Percentiles rank a stretch among this genome's conserved stretches.
Evolutionary conservation across 1,140 invertebrate species (phyloP).

Genomic region (Spodoptera litura): DNA sequence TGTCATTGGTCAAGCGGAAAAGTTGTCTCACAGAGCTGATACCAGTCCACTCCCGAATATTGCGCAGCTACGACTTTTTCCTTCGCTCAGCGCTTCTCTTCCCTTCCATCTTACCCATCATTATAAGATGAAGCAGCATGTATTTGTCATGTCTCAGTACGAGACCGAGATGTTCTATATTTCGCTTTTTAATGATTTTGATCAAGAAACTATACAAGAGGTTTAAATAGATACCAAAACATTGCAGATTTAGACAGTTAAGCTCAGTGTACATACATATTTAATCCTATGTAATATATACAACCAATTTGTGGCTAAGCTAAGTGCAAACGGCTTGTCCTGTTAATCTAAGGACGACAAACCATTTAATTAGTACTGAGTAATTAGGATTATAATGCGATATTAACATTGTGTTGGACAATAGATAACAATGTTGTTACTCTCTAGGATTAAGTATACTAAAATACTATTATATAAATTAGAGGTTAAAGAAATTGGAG

Average conservation of each 20-base stretch:
- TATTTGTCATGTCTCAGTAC: too few species aligned
- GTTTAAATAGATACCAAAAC: not conserved
- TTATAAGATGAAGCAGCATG: too few species aligned
- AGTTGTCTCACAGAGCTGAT: too few species aligned
- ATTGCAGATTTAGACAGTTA: not conserved
- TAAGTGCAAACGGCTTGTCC: constrained; percentile 29
- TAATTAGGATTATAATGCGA: constrained; percentile 9
- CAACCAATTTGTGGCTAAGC: constrained; percentile 28
- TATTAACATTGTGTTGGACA: constrained; percentile 9
- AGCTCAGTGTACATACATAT: not conserved
- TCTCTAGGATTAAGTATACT: not conserved
- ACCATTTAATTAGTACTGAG: constrained; percentile 18
- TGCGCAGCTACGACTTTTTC: too few species aligned
- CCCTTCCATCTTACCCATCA: too few species aligned
- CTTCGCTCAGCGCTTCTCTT: too few species aligned
- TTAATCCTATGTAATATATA: constrained; percentile 25
- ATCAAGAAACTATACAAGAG: not conserved
- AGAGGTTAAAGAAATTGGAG: too few species aligned
- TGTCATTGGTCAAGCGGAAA: too few species aligned
- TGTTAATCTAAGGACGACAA: constrained; percentile 13
- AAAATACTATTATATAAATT: too few species aligned
- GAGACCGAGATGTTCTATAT: too few species aligned
- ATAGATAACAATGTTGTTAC: not conserved
- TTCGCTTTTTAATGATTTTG: too few species aligned
- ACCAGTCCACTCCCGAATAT: too few species aligned